phyloP scores from a whole-genome alignment of 2,797 vertebrate genomes.

The Epinephelus malabaricus region DNA sequence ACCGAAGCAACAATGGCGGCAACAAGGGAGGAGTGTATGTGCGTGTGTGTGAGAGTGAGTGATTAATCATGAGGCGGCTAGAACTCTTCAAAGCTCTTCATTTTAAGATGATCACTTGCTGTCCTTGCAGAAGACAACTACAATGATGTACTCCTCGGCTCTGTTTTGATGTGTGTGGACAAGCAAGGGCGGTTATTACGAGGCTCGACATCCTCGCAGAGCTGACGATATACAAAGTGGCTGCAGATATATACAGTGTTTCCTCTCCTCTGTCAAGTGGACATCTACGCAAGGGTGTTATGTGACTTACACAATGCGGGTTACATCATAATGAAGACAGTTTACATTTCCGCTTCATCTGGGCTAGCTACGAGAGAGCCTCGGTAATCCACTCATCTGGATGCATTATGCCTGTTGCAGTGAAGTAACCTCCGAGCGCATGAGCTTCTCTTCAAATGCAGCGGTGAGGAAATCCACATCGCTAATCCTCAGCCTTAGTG shows the following conservation, averaged over 20 bases:
- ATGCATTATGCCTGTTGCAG: conserved; percentile 58
- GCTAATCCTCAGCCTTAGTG: conserved; percentile 77
- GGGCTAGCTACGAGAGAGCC: conserved; percentile 39
- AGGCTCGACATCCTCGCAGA: neutral
- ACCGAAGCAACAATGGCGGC: conserved; percentile 22
- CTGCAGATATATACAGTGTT: neutral
- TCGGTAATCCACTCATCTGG: conserved; percentile 66
- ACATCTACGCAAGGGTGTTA: conserved; percentile 15
- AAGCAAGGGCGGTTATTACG: conserved; percentile 2
- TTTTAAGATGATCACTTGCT: conserved; percentile 27
- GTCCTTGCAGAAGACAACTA: conserved; percentile 49
- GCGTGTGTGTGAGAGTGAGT: neutral
- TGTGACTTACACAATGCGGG: conserved; percentile 19
- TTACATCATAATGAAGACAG: conserved; percentile 41
- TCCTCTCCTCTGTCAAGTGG: conserved; percentile 7
- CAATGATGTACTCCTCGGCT: conserved; percentile 5
- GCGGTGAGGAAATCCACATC: conserved; percentile 73
- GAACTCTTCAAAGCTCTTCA: conserved; percentile 37
- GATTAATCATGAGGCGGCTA: conserved; percentile 34
- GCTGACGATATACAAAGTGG: neutral
- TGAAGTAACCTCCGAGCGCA: conserved; percentile 55
- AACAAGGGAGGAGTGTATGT: conserved; percentile 22
- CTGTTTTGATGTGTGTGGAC: conserved; percentile 32
- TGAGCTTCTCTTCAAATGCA: conserved; percentile 68
- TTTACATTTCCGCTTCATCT: conserved; percentile 48